Base-by-base conservation (phyloP, 2,888 invertebrate genomes). In the Microchrysa polita region DNA sequence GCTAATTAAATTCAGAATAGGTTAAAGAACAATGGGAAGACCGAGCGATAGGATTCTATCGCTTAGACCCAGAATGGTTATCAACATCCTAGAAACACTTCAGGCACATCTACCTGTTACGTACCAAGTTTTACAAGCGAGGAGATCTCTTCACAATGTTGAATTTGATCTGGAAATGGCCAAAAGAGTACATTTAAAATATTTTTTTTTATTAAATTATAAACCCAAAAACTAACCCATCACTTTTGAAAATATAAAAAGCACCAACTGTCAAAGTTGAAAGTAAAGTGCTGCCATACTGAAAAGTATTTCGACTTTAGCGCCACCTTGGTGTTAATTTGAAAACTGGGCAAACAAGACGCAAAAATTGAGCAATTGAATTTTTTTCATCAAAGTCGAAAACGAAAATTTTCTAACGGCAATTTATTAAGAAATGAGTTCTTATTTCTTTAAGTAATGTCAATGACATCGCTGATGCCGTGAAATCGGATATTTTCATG, bases 101-200 rank as follows among this genome's bases (percentile, higher is more conserved):
- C 42, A 9, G 42, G 42, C 12, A 12, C 7, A 42, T 9, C 12
- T 55, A 16, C 23, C 5, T 12, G 4, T 14, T 10, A 63, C 61
- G 16, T 63, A 40, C 61, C 42, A 16, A 42, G 40, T 63, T 63
- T 63, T 9, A 18, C 9, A 40, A 63, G 42, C 2, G 40, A 16
- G 12, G 34, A 34, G 16, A 34, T 18, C 34, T 63, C 42, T 12
- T 63, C 40, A 1, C 40, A 16, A 16, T 18, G 40, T 12, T 63
- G 40, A 18, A 63, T 63, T 63, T 63, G 61, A 42, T 63, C 61
- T 63, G 20, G n/a, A 63, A 63, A 18, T 23, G 59, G 22, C 4
- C 14, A n/a, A n/a, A 7, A 53, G 12, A n/a, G 7, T 5, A n/a
- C 16, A 61, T 23, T 4, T 23, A 14, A 20, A 2, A 27, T 9